phyloP scores from a whole-genome alignment of 2,113 vertebrate species.

The Brachirus orientalis region DNA sequence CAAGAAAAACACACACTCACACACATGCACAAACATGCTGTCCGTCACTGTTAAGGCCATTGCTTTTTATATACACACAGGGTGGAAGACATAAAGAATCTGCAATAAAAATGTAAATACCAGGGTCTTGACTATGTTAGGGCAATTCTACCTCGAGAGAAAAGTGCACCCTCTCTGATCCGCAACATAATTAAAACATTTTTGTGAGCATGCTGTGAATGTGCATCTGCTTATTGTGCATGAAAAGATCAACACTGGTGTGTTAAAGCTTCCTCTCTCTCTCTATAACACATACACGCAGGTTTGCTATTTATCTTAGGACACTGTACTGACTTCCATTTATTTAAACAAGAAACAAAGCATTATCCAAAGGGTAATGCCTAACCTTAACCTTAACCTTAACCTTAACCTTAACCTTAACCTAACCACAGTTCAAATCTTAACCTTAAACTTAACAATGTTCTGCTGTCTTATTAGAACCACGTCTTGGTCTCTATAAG shows the following conservation, averaged over 20 bases:
- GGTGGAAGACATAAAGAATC: constrained; percentile 35
- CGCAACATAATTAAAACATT: constrained; percentile 24
- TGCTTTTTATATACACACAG: constrained; percentile 40
- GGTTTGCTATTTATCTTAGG: too few relatives aligned
- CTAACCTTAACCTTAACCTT: too few relatives aligned
- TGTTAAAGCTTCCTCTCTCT: background rate
- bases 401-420: too few relatives aligned
- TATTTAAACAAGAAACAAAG: too few relatives aligned
- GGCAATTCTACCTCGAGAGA: constrained; percentile 36
- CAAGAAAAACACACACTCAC: constrained; percentile 39
- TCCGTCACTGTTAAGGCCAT: constrained; percentile 54
- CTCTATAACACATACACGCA: background rate
- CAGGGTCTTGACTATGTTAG: constrained; percentile 12
- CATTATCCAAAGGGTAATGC: too few relatives aligned
- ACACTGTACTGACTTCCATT: too few relatives aligned
- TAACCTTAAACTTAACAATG: too few relatives aligned
- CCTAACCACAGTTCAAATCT: too few relatives aligned
- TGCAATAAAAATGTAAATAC: constrained; percentile 31
- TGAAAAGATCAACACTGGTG: background rate
- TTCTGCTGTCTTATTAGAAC: too few relatives aligned
- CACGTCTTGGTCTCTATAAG: too few relatives aligned
- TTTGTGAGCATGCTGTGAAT: constrained; percentile 20
- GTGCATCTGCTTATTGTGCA: constrained; percentile 1
- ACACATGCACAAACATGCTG: constrained; percentile 19
- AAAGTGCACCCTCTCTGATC: constrained; percentile 17